A percentile compares a stretch with the other conserved stretches of the same genome.
Evolutionary conservation across 2,797 vertebrate species (phyloP).

Genomic region (Hippoglossus hippoglossus): DNA sequence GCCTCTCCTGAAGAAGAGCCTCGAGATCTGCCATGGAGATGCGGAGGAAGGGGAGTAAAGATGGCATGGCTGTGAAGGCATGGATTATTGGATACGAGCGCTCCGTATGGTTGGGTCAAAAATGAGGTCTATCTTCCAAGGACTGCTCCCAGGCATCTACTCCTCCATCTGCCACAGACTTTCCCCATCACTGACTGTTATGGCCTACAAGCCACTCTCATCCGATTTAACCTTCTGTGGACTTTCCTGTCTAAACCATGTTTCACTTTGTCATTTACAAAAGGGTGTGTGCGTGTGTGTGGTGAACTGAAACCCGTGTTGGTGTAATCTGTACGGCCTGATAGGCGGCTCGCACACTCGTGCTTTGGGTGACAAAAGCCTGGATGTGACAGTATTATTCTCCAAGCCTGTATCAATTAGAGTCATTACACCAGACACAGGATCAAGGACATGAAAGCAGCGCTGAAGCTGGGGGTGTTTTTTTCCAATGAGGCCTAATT

Average conservation of each 20-base stretch:
- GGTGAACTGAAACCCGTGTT: constrained; percentile 6
- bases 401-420: constrained; percentile 58
- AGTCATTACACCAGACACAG: constrained; percentile 47
- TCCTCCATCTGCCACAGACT: constrained; percentile 81
- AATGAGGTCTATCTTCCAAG: constrained; percentile 78
- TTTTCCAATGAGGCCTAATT: constrained; percentile 51
- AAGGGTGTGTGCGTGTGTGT: neutral
- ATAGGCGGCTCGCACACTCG: constrained; percentile 19
- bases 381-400: constrained; percentile 41
- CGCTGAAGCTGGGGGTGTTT: constrained; percentile 40
- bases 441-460: constrained; percentile 50
- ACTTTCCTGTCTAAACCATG: constrained; percentile 30
- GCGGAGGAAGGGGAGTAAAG: constrained; percentile 36
- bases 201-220: constrained; percentile 47
- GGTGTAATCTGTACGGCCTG: constrained; percentile 24
- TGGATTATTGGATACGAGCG: constrained; percentile 65
- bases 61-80: constrained; percentile 49
- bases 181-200: constrained; percentile 51
- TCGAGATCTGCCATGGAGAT: constrained; percentile 39
- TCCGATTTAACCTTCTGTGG: constrained; percentile 43
- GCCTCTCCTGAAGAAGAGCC: constrained; percentile 4
- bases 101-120: constrained; percentile 79
- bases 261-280: neutral
- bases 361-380: constrained; percentile 33
- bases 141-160: constrained; percentile 76